phyloP scores from a whole-genome alignment of 2,888 invertebrate species.

The Caenorhabditis zanzibari region DNA sequence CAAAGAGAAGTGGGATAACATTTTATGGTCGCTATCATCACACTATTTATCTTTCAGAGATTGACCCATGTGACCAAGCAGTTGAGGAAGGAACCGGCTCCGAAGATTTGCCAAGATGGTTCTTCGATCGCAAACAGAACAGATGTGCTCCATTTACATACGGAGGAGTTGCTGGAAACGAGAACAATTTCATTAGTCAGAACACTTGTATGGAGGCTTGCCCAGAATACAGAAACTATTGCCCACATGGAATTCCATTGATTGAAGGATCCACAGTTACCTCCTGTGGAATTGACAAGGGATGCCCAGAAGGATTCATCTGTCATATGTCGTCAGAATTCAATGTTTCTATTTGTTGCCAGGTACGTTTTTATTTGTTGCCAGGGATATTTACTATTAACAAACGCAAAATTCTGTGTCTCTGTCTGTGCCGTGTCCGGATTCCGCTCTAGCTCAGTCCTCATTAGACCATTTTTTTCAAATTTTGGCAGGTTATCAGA shows the following conservation, averaged over 20 bases:
- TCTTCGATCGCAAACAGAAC: conserved; percentile 77
- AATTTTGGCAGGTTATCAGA: too few species aligned
- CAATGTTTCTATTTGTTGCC: conserved; percentile 81
- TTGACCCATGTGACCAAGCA: conserved; percentile 76
- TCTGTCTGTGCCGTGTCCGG: too few species aligned
- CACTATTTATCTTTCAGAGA: conserved; percentile 63
- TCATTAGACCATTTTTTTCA: too few species aligned
- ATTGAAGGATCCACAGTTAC: conserved; percentile 74
- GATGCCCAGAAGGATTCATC: conserved; percentile 80
- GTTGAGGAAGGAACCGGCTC: conserved; percentile 76
- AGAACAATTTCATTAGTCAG: conserved; percentile 81
- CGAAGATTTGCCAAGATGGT: conserved; percentile 79
- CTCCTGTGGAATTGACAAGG: conserved; percentile 80
- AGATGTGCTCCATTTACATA: conserved; percentile 80
- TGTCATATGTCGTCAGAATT: conserved; percentile 82
- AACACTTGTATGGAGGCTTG: conserved; percentile 75
- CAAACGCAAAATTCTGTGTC: too few species aligned
- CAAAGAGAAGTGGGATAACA: conserved; percentile 67
- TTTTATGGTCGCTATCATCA: too few species aligned
- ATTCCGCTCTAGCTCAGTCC: too few species aligned
- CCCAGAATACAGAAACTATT: conserved; percentile 77
- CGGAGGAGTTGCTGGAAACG: conserved; percentile 80
- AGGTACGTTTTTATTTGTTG: too few species aligned
- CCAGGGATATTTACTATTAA: neutral
- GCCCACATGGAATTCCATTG: conserved; percentile 82